Percentiles rank a stretch among this genome's conserved stretches.
Conservation (phyloP, 1,140 invertebrate genomes). For the Oryzaephilus surinamensis region DNA sequence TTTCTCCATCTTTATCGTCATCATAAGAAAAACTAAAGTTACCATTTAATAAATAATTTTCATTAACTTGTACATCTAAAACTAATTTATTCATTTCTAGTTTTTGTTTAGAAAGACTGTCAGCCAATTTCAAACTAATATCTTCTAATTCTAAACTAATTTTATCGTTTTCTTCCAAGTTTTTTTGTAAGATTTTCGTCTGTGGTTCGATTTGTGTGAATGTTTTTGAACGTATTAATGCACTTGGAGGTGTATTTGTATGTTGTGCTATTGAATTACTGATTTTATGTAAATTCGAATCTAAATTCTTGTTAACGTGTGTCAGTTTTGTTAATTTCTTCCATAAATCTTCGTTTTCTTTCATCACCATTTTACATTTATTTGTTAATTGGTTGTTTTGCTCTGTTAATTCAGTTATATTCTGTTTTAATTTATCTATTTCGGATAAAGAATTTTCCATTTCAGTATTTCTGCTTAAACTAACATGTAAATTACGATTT, state of each 20-base stretch:
- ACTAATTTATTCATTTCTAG: slow-evolving; percentile 55
- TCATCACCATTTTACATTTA: slow-evolving; percentile 65
- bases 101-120: slow-evolving; percentile 55
- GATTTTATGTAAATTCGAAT: slow-evolving; percentile 41
- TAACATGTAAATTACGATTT: slow-evolving; percentile 52
- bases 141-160: slow-evolving; percentile 61
- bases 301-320: slow-evolving; percentile 42
- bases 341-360: slow-evolving; percentile 70
- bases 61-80: slow-evolving; percentile 46
- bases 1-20: slow-evolving; percentile 46
- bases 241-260: slow-evolving; percentile 26
- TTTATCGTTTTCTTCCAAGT: slow-evolving; percentile 37
- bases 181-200: slow-evolving; percentile 38
- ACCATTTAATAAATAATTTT: slow-evolving; percentile 43
- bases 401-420: slow-evolving; percentile 54
- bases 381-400: slow-evolving; percentile 64
- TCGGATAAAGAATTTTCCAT: slow-evolving; percentile 35
- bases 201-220: slow-evolving; percentile 50
- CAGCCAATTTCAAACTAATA: slow-evolving; percentile 60
- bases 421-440: slow-evolving; percentile 40
- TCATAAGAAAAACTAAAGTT: slow-evolving; percentile 56
- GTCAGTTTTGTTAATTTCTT: slow-evolving; percentile 54
- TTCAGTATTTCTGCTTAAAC: slow-evolving; percentile 25
- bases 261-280: slow-evolving; percentile 41
- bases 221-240: slow-evolving; percentile 47